These are phyloP conservation scores for Apostichopus japonicus DNA, from an alignment of 35 echinoderm and acorn worm genomes.

Conservation along the genomic window DNA sequence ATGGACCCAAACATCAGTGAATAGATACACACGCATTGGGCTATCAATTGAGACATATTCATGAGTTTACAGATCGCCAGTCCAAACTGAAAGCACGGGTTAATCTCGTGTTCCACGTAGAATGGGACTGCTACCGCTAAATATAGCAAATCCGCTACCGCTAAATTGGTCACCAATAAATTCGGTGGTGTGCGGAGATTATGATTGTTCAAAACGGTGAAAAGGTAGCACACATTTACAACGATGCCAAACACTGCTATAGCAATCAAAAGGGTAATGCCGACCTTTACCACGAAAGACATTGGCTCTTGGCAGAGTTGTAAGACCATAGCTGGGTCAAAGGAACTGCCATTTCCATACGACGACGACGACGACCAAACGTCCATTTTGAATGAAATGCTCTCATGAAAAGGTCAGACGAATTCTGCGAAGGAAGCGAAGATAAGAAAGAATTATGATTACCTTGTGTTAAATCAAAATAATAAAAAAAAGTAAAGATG, in stretches of 20 bases:
- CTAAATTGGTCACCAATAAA: conserved; percentile 51
- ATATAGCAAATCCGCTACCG: conserved; percentile 51
- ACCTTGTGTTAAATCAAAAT: too few species aligned
- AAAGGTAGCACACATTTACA: conserved; percentile 50
- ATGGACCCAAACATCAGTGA: conserved; percentile 53
- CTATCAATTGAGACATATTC: conserved; percentile 5
- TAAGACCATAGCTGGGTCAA: not conserved
- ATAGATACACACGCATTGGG: conserved; percentile 56
- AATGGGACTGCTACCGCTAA: conserved; percentile 53
- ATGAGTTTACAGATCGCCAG: conserved; percentile 31
- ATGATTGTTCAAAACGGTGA: conserved; percentile 42
- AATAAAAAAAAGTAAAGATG: too few species aligned
- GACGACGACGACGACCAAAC: not conserved
- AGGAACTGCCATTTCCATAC: not conserved
- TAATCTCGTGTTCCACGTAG: conserved; percentile 44
- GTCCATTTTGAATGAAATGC: not conserved
- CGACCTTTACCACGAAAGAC: not conserved
- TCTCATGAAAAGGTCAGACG: too few species aligned
- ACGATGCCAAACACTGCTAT: conserved; percentile 31
- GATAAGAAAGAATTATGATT: too few species aligned
- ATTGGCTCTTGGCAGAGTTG: conserved; percentile 1
- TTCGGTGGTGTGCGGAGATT: conserved; percentile 64
- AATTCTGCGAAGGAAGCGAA: too few species aligned
- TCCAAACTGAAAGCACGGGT: conserved; percentile 68
- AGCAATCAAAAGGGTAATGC: not conserved